phyloP scores from a whole-genome alignment of 2,113 vertebrate genomes.

The Grammomys dolichurus region DNA sequence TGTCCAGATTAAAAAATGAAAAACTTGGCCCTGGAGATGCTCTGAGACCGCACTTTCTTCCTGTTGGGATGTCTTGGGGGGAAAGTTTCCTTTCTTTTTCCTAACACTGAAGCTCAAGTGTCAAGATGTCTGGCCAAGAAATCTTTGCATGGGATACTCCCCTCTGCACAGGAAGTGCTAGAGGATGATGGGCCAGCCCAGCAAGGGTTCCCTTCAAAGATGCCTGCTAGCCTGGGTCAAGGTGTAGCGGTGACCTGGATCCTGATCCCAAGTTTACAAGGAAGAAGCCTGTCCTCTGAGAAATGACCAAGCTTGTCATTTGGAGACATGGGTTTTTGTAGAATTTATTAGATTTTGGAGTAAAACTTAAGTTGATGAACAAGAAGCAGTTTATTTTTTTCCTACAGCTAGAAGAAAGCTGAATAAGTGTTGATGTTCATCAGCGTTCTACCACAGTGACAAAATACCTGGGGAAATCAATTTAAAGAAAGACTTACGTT shows the following conservation, averaged over 20 bases:
- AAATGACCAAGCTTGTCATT: constrained; percentile 12
- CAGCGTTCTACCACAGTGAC: too few species aligned
- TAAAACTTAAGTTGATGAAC: constrained; percentile 29
- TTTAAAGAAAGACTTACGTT: neutral
- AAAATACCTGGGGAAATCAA: neutral
- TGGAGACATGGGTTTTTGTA: neutral
- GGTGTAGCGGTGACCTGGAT: neutral
- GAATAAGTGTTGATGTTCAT: neutral
- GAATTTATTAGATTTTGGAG: constrained; percentile 30
- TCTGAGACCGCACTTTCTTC: constrained; percentile 40
- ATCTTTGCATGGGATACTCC: neutral
- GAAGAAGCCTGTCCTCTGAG: constrained; percentile 40
- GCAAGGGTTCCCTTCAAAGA: constrained; percentile 44
- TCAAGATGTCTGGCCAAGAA: constrained; percentile 48
- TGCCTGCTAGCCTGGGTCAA: neutral
- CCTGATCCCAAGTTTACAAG: neutral
- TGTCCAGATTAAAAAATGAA: constrained; percentile 37
- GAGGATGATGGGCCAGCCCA: constrained; percentile 58
- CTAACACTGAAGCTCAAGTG: constrained; percentile 20
- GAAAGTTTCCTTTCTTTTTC: constrained; percentile 17
- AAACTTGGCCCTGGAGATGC: constrained; percentile 54
- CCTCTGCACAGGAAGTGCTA: constrained; percentile 26
- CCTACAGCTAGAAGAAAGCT: neutral
- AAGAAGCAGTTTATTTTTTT: neutral
- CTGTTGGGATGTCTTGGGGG: constrained; percentile 60